Evolutionary conservation across 2,888 invertebrate species (phyloP).

Genomic region (Volucella zonaria): DNA sequence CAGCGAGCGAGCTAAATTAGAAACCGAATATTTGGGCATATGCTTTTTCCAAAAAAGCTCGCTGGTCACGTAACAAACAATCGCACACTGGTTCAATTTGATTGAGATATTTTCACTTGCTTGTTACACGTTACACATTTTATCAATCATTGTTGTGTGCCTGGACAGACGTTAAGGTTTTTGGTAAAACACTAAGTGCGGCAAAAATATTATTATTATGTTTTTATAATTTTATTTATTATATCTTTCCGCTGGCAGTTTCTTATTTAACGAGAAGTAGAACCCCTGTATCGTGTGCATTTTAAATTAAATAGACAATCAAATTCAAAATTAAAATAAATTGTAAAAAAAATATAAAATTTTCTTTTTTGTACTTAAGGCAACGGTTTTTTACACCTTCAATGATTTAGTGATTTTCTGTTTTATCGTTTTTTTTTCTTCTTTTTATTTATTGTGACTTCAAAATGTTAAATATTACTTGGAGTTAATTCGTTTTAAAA

Average conservation of each 20-base stretch:
- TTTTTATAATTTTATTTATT: background rate
- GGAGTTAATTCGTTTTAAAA: no score
- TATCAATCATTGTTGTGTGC: constrained; percentile 32
- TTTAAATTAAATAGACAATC: background rate
- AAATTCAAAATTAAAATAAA: background rate
- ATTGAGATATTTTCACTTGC: constrained; percentile 43
- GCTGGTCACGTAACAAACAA: constrained; percentile 51
- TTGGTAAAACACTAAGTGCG: background rate
- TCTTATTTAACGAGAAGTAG: constrained; percentile 21
- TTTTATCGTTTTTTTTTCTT: no score
- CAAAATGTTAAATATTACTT: no score
- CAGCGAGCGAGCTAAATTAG: constrained; percentile 50
- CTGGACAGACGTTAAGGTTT: constrained; percentile 1
- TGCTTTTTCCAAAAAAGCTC: constrained; percentile 61
- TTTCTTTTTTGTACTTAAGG: no score
- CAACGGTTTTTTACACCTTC: no score
- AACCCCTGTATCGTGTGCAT: constrained; percentile 9
- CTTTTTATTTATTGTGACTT: no score
- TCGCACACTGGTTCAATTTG: constrained; percentile 28
- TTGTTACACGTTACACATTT: constrained; percentile 43
- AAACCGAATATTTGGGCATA: constrained; percentile 46
- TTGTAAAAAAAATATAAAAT: no score
- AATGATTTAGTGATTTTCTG: no score
- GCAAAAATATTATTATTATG: background rate
- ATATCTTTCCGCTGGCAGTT: background rate